phyloP scores from a whole-genome alignment of 2,797 vertebrate species.

The Cheirogaleus major region DNA sequence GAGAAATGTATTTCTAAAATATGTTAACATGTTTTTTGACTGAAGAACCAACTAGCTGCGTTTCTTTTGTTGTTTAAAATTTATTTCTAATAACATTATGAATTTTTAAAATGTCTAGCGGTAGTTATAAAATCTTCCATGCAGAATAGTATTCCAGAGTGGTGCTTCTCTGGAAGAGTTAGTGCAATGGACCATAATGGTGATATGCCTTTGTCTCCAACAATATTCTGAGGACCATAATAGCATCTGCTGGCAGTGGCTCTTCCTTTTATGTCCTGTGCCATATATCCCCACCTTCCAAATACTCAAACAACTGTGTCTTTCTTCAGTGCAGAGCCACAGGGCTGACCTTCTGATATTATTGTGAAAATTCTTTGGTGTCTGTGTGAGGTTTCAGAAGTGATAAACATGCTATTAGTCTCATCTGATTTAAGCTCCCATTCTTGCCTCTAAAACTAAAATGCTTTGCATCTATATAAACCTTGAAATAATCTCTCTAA shows the following conservation, averaged over 20 bases:
- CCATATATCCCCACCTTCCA: not conserved
- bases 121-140: not conserved
- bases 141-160: not conserved
- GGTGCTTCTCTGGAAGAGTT: not conserved
- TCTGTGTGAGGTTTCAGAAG: slow-evolving; percentile 67
- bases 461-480: slow-evolving; percentile 72
- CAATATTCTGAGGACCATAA: not conserved
- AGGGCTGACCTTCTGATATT: slow-evolving; percentile 64
- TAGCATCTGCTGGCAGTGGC: not conserved
- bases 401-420: slow-evolving; percentile 59
- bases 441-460: slow-evolving; percentile 72
- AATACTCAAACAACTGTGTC: slow-evolving; percentile 45
- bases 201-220: not conserved
- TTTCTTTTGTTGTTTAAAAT: not conserved
- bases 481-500: slow-evolving; percentile 71
- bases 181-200: not conserved
- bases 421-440: slow-evolving; percentile 57
- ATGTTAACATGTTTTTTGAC: not conserved
- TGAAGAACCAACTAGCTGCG: not conserved
- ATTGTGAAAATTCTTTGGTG: slow-evolving; percentile 54
- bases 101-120: not conserved
- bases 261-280: not conserved
- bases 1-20: not conserved
- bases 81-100: not conserved
- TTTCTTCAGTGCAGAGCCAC: slow-evolving; percentile 47